phyloP scores from a whole-genome alignment of 1,140 invertebrate genomes.

The Acyrthosiphon pisum region DNA sequence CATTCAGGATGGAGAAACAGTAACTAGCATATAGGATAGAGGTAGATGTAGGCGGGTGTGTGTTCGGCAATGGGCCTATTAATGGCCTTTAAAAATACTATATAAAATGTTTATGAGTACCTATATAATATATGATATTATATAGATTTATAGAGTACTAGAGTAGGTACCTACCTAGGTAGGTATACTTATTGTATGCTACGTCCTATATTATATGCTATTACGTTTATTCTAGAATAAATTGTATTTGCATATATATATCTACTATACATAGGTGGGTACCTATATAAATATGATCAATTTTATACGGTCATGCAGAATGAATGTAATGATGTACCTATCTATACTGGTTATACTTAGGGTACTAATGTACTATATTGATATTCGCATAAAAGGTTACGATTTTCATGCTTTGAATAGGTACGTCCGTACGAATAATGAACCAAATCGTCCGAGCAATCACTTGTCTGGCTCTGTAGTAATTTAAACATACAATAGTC shows the following conservation, averaged over 20 bases:
- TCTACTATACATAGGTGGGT: too few species aligned
- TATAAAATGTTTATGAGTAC: too few species aligned
- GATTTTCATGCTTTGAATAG: slow-evolving; percentile 19
- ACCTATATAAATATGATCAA: not conserved
- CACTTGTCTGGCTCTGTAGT: not conserved
- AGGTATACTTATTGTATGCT: not conserved
- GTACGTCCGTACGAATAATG: not conserved
- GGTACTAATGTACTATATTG: not conserved
- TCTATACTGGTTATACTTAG: not conserved
- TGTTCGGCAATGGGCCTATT: too few species aligned
- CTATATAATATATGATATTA: too few species aligned
- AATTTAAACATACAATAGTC: slow-evolving; percentile 28
- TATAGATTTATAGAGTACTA: too few species aligned
- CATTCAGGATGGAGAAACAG: too few species aligned
- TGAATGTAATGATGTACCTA: slow-evolving; percentile 15
- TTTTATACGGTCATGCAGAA: not conserved
- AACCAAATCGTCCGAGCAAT: not conserved
- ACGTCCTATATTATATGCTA: not conserved
- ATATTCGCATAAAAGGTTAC: slow-evolving; percentile 25
- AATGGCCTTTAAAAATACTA: too few species aligned
- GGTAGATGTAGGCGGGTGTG: too few species aligned
- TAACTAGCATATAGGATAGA: too few species aligned
- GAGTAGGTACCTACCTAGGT: too few species aligned
- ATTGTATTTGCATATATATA: not conserved
- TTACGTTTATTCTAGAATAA: not conserved